Evolutionary conservation across 1,140 invertebrate genomes (phyloP).

Genomic region (Achatina immaculata): DNA sequence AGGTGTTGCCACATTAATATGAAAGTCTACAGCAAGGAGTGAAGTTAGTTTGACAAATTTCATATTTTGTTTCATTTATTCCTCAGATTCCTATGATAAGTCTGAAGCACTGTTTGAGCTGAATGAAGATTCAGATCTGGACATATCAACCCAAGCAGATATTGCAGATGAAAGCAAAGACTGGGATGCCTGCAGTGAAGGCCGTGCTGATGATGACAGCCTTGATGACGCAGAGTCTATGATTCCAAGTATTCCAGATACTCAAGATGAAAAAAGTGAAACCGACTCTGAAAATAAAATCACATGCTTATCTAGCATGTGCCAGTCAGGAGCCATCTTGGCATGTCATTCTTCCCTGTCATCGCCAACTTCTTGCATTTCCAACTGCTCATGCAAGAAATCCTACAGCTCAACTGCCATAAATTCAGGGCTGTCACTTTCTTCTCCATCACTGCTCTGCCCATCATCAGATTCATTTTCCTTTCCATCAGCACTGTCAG

Average conservation of each 20-base stretch:
- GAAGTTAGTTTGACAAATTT: not conserved
- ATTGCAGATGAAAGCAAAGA: not conserved
- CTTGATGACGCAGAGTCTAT: not conserved
- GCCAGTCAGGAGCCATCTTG: conserved; percentile 22
- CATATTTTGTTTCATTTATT: not conserved
- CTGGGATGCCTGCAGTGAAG: conserved; percentile 3
- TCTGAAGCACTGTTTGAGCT: conserved; percentile 30
- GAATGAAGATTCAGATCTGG: conserved; percentile 19
- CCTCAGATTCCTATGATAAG: conserved; percentile 28
- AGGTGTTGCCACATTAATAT: too few relatives aligned
- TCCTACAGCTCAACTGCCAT: not conserved
- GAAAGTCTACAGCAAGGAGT: not conserved
- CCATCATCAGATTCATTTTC: conserved; percentile 3
- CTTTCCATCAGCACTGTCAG: not conserved
- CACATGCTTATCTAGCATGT: conserved; percentile 32
- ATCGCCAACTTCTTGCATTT: conserved; percentile 28
- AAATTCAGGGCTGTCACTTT: too few relatives aligned
- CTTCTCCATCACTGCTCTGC: not conserved
- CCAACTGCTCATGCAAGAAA: conserved; percentile 28
- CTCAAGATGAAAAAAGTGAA: not conserved
- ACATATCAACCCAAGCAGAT: not conserved
- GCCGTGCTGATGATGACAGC: not conserved
- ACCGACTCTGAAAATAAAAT: not conserved
- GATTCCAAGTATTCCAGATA: not conserved
- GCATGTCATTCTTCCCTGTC: conserved; percentile 14